phyloP scores from a whole-genome alignment of 2,113 vertebrate species.

The Zeus faber region DNA sequence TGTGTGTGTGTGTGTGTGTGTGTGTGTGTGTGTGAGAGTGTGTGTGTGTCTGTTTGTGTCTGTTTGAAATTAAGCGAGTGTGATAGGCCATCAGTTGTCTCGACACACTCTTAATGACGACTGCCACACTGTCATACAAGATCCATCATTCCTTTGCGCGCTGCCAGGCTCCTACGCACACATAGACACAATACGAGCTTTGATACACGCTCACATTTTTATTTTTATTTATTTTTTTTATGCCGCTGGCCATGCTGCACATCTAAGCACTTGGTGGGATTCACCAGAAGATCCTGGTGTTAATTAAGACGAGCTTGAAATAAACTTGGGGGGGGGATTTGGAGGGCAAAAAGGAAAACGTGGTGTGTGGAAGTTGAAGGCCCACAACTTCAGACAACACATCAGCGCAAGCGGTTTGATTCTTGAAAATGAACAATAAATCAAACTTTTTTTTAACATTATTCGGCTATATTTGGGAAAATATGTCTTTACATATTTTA shows the following conservation, averaged over 20 bases:
- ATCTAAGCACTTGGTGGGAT: constrained; percentile 46
- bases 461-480: too few relatives aligned
- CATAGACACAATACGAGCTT: constrained; percentile 18
- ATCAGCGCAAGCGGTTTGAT: not conserved
- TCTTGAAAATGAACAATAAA: too few relatives aligned
- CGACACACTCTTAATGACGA: constrained; percentile 50
- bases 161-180: constrained; percentile 7
- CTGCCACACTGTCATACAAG: constrained; percentile 56
- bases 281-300: constrained; percentile 55
- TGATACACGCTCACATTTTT: not conserved
- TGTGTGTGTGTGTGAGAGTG: constrained; percentile 5
- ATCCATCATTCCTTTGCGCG: constrained; percentile 40
- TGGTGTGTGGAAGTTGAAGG: not conserved
- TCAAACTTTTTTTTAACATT: too few relatives aligned
- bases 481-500: too few relatives aligned
- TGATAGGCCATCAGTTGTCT: constrained; percentile 46
- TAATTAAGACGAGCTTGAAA: constrained; percentile 63
- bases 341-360: not conserved
- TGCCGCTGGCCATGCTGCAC: constrained; percentile 18
- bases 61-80: constrained; percentile 34
- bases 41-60: constrained; percentile 17
- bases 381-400: not conserved
- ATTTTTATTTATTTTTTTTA: too few relatives aligned
- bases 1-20: constrained; percentile 2
- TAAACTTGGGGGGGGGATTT: constrained; percentile 14